Base-by-base conservation (phyloP, 2,113 vertebrate genomes). In the Gasterosteus aculeatus region DNA sequence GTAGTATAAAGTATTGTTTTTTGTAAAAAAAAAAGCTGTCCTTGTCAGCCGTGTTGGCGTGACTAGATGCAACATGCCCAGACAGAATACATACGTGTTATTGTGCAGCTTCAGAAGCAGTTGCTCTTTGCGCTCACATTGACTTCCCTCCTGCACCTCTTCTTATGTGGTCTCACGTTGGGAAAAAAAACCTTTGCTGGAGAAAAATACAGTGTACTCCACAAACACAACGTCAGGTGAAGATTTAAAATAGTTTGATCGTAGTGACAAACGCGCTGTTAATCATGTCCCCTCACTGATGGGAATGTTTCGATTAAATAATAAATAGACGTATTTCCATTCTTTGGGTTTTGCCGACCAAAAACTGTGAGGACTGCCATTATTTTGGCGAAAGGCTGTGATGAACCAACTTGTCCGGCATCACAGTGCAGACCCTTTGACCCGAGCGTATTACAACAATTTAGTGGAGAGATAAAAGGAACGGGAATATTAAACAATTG, bases 21-120 rank as follows among this genome's bases (percentile, higher is more conserved):
- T 26, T 26, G 22, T 1, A 35, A 35, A 35, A 35, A 35, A 2
- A 60, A 22, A 19, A 60, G 2, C 29, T 47, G 44, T 3, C 31
- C 47, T 4, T 22, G 49, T 56, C 11, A 11, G 33, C 15, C 2
- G 14, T 49, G 51, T 65, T 12, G 41, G 14, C 26, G 1, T 4
- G n/a, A 44, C 26, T 46, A 1, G 51, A 10, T 9, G 29, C 4
- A 1, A 15, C 69, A 41, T 53, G 33, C 33, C 22, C 44, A 3
- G 3, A 53, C 42, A 68, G 16, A 68, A 68, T 31, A 16, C 9
- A 29, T 33, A 56, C 56, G 56, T 15, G 3, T 35, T 59, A 15
- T 68, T 51, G 64, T 53, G 44, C 54, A 29, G 51, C 39, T 9
- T 46, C 31, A 74, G 51, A 44, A 65, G 38, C 4, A n/a, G 35